Conservation (phyloP, 2,888 invertebrate species). For the Pomacea canaliculata region DNA sequence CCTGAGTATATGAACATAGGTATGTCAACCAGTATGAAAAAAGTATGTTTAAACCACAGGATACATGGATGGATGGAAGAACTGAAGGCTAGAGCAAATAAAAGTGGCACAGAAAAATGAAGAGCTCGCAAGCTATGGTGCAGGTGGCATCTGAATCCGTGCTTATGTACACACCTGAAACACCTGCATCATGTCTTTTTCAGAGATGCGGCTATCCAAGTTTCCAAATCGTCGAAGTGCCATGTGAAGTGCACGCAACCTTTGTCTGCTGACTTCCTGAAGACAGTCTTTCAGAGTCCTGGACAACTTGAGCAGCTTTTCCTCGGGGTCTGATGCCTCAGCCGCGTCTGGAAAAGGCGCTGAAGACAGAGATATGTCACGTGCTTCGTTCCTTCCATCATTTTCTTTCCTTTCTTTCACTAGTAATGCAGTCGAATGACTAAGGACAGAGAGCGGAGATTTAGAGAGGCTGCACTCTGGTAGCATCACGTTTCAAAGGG, state of each 20-base stretch:
- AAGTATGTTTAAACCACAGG: not conserved
- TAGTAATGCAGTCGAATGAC: no score
- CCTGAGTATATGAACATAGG: slow-evolving; percentile 38
- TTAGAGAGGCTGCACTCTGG: no score
- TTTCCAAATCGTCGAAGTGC: slow-evolving; percentile 57
- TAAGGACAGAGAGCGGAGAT: no score
- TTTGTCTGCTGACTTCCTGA: slow-evolving; percentile 58
- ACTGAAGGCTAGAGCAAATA: not conserved
- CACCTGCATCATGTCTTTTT: slow-evolving; percentile 56
- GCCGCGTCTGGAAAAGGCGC: not conserved
- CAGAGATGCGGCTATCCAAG: slow-evolving; percentile 55
- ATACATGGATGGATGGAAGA: not conserved
- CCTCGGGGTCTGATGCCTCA: slow-evolving; percentile 41
- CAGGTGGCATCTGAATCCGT: not conserved
- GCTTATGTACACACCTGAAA: slow-evolving; percentile 41
- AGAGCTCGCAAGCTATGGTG: not conserved
- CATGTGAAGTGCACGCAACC: slow-evolving; percentile 63
- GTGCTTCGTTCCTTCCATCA: no score
- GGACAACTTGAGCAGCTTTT: slow-evolving; percentile 52
- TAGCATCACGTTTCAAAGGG: no score
- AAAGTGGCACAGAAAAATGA: not conserved
- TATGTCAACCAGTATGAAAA: no score
- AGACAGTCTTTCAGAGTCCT: slow-evolving; percentile 42
- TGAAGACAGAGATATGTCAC: not conserved
- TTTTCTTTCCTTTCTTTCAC: no score